Conservation (phyloP, 2,797 vertebrate species). For the Morus bassanus region DNA sequence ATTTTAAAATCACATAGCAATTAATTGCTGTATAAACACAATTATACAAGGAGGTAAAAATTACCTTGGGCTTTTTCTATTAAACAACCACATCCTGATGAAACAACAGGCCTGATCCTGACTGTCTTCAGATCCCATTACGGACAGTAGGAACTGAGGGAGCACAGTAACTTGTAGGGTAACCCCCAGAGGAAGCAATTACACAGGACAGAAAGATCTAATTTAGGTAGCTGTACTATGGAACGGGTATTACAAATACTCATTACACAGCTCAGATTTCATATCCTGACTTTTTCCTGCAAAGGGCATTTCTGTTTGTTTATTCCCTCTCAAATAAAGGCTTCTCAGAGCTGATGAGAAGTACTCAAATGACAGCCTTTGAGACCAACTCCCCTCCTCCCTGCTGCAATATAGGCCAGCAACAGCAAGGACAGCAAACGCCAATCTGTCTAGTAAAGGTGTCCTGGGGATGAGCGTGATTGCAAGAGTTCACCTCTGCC, state of each 20-base stretch:
- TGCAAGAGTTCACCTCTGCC: neutral
- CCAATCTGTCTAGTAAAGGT: neutral
- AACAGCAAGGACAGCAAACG: neutral
- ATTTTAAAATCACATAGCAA: neutral
- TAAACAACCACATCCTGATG: neutral
- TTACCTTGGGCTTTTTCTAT: neutral
- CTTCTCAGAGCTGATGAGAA: neutral
- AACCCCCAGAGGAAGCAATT: constrained; percentile 12
- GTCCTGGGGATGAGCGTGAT: neutral
- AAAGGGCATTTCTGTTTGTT: constrained; percentile 5
- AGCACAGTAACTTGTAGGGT: neutral
- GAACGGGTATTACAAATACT: neutral
- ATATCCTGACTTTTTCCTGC: neutral
- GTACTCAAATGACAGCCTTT: neutral
- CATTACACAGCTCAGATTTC: neutral
- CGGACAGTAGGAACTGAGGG: neutral
- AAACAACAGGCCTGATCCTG: neutral
- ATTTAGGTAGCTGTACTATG: neutral
- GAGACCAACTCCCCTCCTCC: neutral
- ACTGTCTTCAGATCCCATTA: neutral
- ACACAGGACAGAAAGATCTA: neutral
- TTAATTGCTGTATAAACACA: constrained; percentile 32
- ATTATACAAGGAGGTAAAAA: constrained; percentile 13
- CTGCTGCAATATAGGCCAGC: neutral
- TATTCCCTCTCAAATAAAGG: neutral